phyloP scores from a whole-genome alignment of 2,113 vertebrate species.

The Zootoca vivipara region DNA sequence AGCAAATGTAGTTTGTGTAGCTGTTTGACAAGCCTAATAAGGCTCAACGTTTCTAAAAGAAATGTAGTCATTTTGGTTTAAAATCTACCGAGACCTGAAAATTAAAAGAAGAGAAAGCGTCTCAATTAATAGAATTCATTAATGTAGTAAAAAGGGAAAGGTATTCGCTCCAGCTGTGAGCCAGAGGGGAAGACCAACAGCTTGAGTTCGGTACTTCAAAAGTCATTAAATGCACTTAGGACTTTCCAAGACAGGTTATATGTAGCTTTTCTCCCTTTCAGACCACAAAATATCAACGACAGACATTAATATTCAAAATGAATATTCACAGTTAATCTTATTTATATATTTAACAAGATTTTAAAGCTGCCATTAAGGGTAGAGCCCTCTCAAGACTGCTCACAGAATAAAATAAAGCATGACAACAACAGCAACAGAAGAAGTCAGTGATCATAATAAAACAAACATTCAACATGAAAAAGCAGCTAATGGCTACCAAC shows the following conservation, averaged over 20 bases:
- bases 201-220: slow-evolving; percentile 16
- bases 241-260: slow-evolving; percentile 16
- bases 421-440: too few species aligned
- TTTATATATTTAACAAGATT: too few species aligned
- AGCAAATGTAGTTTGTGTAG: not conserved
- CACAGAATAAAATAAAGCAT: too few species aligned
- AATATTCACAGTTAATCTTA: not conserved
- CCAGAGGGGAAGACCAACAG: slow-evolving; percentile 20
- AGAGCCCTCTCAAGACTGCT: too few species aligned
- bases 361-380: too few species aligned
- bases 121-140: slow-evolving; percentile 27
- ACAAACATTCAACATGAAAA: too few species aligned
- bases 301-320: slow-evolving; percentile 9
- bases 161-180: not conserved
- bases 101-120: slow-evolving; percentile 38
- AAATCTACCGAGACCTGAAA: slow-evolving; percentile 1
- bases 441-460: too few species aligned
- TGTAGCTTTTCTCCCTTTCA: not conserved
- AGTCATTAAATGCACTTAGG: slow-evolving; percentile 10
- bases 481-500: too few species aligned
- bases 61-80: not conserved
- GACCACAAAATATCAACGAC: not conserved
- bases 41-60: slow-evolving; percentile 20
- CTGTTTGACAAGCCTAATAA: slow-evolving; percentile 34
- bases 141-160: not conserved